Percentiles rank a stretch among this genome's conserved stretches.
These are phyloP conservation scores for Eublepharis macularius DNA, from an alignment of 2,113 vertebrate genomes.

Conservation along the genomic window DNA sequence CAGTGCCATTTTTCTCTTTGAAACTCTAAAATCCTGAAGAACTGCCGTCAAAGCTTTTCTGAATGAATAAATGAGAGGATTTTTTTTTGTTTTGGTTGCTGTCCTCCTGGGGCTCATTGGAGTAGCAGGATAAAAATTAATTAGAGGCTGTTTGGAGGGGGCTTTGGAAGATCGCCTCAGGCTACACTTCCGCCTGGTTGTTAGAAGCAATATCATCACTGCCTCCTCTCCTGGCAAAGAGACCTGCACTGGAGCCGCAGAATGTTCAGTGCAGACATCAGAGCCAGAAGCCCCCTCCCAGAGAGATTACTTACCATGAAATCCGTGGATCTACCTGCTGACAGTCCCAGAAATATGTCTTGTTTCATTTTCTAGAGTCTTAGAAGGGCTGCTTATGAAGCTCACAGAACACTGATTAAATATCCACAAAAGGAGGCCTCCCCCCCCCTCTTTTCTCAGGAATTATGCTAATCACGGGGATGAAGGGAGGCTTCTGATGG, in stretches of 20 bases:
- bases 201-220: slow-evolving; percentile 81
- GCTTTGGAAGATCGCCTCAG: slow-evolving; percentile 80
- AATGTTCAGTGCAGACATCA: slow-evolving; percentile 77
- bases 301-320: slow-evolving; percentile 82
- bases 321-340: slow-evolving; percentile 79
- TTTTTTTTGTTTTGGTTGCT: slow-evolving; percentile 74
- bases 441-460: slow-evolving; percentile 46
- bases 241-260: slow-evolving; percentile 63
- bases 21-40: slow-evolving; percentile 66
- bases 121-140: slow-evolving; percentile 86
- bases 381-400: slow-evolving; percentile 64
- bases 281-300: slow-evolving; percentile 78
- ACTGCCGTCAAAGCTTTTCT: slow-evolving; percentile 73
- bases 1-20: slow-evolving; percentile 47
- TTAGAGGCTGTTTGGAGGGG: slow-evolving; percentile 83
- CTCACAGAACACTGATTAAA: slow-evolving; percentile 69
- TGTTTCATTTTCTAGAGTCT: slow-evolving; percentile 79
- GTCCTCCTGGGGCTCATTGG: slow-evolving; percentile 79
- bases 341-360: slow-evolving; percentile 79
- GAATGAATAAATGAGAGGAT: slow-evolving; percentile 73
- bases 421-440: slow-evolving; percentile 35
- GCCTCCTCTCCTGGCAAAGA: slow-evolving; percentile 64
- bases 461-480: slow-evolving; percentile 57
- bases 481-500: slow-evolving; percentile 26
- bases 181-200: slow-evolving; percentile 79